A percentile compares a stretch with the other conserved stretches of the same genome.
Conservation (phyloP, 2,797 vertebrate species). For the Potorous gilbertii region DNA sequence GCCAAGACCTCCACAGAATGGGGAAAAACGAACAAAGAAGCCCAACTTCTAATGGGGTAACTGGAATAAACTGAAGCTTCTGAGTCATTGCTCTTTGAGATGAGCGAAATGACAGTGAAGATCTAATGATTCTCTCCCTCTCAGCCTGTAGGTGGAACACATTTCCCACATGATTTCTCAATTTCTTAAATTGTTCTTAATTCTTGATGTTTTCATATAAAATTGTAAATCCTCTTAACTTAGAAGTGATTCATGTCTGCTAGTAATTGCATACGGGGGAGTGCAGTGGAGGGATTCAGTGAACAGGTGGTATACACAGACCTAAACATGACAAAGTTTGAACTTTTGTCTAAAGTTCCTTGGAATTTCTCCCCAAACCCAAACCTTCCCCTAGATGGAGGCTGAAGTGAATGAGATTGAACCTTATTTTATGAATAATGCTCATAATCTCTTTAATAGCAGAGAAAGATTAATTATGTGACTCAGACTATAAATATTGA, state of each 20-base stretch:
- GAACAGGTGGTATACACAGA: not conserved
- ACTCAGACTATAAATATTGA: not conserved
- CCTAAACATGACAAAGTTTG: not conserved
- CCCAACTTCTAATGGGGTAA: not conserved
- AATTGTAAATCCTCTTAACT: not conserved
- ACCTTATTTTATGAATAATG: not conserved
- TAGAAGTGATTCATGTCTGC: not conserved
- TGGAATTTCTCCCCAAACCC: not conserved
- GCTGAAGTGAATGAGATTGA: not conserved
- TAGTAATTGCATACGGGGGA: not conserved
- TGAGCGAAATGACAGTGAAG: not conserved
- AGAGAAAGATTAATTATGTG: not conserved
- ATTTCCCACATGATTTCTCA: not conserved
- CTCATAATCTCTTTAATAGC: not conserved
- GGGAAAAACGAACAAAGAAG: not conserved
- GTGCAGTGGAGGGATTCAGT: not conserved
- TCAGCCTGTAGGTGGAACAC: not conserved
- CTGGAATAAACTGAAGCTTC: not conserved
- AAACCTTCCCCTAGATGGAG: not conserved
- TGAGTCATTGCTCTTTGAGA: not conserved
- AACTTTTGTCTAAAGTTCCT: not conserved
- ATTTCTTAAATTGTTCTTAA: not conserved
- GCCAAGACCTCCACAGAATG: not conserved
- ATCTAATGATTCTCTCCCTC: not conserved
- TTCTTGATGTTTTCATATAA: not conserved